Conservation (phyloP, 2,888 invertebrate species). For the Oligia strigilis region DNA sequence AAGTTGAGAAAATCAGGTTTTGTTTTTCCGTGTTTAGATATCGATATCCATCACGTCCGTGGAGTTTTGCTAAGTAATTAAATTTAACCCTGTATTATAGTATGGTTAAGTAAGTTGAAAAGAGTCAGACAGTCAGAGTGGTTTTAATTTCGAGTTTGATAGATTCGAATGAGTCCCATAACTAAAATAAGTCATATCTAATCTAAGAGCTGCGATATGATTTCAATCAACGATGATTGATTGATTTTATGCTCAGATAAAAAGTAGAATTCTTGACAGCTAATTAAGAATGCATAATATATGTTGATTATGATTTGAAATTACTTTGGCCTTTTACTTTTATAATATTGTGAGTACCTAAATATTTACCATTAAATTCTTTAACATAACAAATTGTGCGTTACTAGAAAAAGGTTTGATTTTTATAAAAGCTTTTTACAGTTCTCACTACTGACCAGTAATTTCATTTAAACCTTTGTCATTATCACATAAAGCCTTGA, state of each 20-base stretch:
- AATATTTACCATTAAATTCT: not conserved
- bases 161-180: not conserved
- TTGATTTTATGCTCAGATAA: not conserved
- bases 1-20: not conserved
- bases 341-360: not conserved
- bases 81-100: not conserved
- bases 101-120: conserved; percentile 10
- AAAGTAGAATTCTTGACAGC: not conserved
- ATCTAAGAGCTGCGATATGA: not conserved
- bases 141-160: not conserved
- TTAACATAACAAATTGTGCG: not conserved
- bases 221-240: not conserved
- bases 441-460: not conserved
- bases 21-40: not conserved
- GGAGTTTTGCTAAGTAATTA: not conserved
- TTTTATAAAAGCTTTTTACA: not conserved
- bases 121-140: conserved; percentile 14
- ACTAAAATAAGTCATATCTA: not conserved
- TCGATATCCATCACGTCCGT: not conserved
- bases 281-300: not conserved
- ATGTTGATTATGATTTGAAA: conserved; percentile 2
- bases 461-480: not conserved
- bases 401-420: not conserved
- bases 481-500: not conserved
- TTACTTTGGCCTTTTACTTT: not conserved